phyloP scores from a whole-genome alignment of 2,888 invertebrate species.

The Sipunculus nudus region DNA sequence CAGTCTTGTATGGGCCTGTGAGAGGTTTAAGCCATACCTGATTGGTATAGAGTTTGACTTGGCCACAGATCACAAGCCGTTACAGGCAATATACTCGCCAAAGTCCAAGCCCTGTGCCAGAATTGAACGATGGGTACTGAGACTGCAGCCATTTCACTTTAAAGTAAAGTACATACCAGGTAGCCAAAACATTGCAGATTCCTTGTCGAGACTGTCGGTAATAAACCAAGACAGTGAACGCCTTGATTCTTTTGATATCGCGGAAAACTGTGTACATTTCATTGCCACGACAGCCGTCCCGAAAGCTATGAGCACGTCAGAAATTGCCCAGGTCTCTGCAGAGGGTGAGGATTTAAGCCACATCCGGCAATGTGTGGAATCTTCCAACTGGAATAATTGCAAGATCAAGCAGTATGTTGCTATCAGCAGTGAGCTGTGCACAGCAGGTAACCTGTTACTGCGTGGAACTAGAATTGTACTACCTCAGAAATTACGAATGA shows the following conservation, averaged over 20 bases:
- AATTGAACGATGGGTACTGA: slow-evolving; percentile 44
- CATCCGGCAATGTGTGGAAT: no score
- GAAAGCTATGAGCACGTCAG: no score
- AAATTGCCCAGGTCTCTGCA: no score
- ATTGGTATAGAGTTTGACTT: slow-evolving; percentile 33
- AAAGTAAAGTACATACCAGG: slow-evolving; percentile 34
- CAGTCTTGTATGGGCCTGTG: slow-evolving; percentile 31
- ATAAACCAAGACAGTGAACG: no score
- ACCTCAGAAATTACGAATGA: background rate
- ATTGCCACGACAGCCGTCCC: no score
- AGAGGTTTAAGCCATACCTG: slow-evolving; percentile 24
- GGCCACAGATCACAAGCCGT: slow-evolving; percentile 22
- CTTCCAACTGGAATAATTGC: no score
- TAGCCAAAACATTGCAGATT: slow-evolving; percentile 29
- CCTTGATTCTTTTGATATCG: no score
- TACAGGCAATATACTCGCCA: slow-evolving; percentile 23
- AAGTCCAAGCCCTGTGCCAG: slow-evolving; percentile 41
- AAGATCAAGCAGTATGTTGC: no score
- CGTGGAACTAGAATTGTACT: slow-evolving; percentile 6
- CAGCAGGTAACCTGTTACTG: slow-evolving; percentile 7
- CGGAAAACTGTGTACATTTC: no score
- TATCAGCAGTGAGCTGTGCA: slow-evolving; percentile 9
- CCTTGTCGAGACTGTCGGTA: background rate
- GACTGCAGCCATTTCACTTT: slow-evolving; percentile 33
- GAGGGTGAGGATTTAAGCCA: no score